phyloP scores from a whole-genome alignment of 2,888 invertebrate genomes.

The Buathra laborator region DNA sequence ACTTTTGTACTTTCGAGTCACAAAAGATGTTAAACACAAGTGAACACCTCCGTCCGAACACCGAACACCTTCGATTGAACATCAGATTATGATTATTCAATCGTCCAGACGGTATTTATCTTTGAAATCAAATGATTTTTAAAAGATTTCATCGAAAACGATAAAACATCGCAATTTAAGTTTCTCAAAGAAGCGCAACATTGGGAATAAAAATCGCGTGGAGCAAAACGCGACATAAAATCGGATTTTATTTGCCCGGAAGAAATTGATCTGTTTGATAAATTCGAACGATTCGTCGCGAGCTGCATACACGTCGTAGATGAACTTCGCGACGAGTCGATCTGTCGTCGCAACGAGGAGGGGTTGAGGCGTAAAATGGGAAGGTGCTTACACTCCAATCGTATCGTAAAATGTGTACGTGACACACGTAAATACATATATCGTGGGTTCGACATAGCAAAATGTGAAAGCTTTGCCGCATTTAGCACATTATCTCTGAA shows the following conservation, averaged over 20 bases:
- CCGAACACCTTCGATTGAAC: not conserved
- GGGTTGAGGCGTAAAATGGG: conserved; percentile 18
- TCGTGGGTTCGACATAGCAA: not conserved
- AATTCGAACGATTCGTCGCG: conserved; percentile 21
- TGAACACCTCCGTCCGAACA: too few relatives aligned
- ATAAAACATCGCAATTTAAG: too few relatives aligned
- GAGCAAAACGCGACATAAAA: not conserved
- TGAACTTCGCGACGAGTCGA: conserved; percentile 11
- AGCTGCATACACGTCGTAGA: conserved; percentile 18
- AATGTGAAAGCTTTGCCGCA: conserved; percentile 21
- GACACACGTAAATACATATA: not conserved
- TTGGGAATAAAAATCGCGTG: too few relatives aligned
- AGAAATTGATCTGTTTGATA: not conserved
- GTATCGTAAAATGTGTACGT: not conserved
- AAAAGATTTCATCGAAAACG: not conserved
- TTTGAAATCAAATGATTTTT: not conserved
- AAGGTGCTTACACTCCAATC: not conserved
- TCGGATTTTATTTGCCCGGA: not conserved
- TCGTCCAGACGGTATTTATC: not conserved
- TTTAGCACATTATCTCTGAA: not conserved
- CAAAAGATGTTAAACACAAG: not conserved
- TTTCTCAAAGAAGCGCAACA: too few relatives aligned
- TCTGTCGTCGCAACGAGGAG: conserved; percentile 13
- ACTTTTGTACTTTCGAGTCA: not conserved
- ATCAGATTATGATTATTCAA: not conserved